These are phyloP conservation scores for Mionectes macconnelli DNA, from an alignment of 2,113 vertebrate genomes.

Conservation along the genomic window DNA sequence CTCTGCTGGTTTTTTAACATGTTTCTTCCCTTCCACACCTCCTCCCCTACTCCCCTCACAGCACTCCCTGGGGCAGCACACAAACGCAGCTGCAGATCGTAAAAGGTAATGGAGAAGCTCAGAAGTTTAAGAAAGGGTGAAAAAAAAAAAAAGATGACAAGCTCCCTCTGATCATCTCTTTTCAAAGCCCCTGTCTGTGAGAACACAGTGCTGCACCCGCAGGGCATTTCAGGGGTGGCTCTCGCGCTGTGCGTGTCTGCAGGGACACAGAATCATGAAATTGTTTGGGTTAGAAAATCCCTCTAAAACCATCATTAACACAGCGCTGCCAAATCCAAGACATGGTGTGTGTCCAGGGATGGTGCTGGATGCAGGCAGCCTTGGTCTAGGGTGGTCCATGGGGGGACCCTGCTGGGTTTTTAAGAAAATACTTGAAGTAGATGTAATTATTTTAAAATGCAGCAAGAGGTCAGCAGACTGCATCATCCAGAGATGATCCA, in stretches of 20 bases:
- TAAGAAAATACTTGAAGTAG: not conserved
- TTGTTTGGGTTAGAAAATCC: not conserved
- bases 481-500: not conserved
- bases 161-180: slow-evolving; percentile 25
- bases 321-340: not conserved
- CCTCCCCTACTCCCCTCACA: not conserved
- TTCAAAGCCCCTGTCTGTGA: not conserved
- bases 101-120: slow-evolving; percentile 56
- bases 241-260: accelerated
- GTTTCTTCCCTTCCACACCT: not conserved
- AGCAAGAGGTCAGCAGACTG: not conserved
- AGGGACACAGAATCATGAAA: not conserved
- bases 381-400: not conserved
- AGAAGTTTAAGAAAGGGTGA: slow-evolving; percentile 25
- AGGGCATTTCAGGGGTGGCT: not conserved
- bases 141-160: not conserved
- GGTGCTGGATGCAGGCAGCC: not conserved
- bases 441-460: not conserved
- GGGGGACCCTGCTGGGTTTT: not conserved
- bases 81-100: slow-evolving; percentile 14
- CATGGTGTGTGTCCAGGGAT: accelerated
- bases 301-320: not conserved
- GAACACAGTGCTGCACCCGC: not conserved
- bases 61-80: slow-evolving; percentile 4
- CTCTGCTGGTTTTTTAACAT: not conserved